Evolutionary conservation across 2,888 invertebrate genomes (phyloP).

Genomic region (Ariolimax columbianus): DNA sequence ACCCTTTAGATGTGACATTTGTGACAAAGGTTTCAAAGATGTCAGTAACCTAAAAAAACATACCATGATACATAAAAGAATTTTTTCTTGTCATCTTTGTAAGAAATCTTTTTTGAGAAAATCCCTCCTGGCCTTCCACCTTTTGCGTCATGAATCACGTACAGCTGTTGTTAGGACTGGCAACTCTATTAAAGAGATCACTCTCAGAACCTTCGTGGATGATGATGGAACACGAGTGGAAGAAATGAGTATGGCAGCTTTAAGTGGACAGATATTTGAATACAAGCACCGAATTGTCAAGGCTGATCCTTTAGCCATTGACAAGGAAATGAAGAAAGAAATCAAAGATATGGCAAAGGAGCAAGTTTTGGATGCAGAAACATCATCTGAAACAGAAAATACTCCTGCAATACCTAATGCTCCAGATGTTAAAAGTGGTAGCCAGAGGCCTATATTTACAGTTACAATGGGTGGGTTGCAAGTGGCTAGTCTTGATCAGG

Average conservation of each 20-base stretch:
- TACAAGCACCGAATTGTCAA: slow-evolving; percentile 48
- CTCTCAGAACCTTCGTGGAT: slow-evolving; percentile 47
- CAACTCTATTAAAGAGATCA: slow-evolving; percentile 40
- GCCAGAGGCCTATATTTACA: slow-evolving; percentile 36
- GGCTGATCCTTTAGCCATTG: slow-evolving; percentile 37
- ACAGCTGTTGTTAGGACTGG: slow-evolving; percentile 45
- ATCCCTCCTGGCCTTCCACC: slow-evolving; percentile 38
- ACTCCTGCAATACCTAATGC: background rate
- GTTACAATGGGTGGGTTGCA: slow-evolving; percentile 39
- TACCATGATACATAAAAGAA: slow-evolving; percentile 47
- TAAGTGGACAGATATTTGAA: slow-evolving; percentile 48
- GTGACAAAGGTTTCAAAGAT: slow-evolving; percentile 51
- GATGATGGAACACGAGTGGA: slow-evolving; percentile 50
- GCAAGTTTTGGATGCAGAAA: slow-evolving; percentile 26
- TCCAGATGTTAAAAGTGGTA: slow-evolving; percentile 5
- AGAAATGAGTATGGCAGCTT: slow-evolving; percentile 49
- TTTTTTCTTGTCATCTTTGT: slow-evolving; percentile 47
- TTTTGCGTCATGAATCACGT: slow-evolving; percentile 42
- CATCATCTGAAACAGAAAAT: background rate
- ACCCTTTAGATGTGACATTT: slow-evolving; percentile 46
- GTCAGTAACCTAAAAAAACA: slow-evolving; percentile 50
- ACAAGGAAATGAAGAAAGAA: slow-evolving; percentile 27
- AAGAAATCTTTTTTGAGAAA: slow-evolving; percentile 46
- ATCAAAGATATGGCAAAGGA: background rate
- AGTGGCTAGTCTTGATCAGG: slow-evolving; percentile 18